Conservation (phyloP, 2,888 invertebrate genomes). For the Folsomia manolachei region DNA sequence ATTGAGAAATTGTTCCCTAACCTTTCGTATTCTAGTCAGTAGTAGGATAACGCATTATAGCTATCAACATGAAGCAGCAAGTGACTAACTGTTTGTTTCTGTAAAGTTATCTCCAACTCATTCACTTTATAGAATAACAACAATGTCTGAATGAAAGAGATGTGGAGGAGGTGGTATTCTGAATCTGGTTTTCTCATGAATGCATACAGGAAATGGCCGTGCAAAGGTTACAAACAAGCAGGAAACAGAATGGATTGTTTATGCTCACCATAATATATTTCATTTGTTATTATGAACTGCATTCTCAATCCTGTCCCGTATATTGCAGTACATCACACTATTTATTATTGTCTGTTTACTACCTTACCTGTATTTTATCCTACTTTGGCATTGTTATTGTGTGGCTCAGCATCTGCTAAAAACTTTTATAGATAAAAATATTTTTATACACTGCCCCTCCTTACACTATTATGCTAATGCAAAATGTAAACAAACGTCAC, state of each 20-base stretch:
- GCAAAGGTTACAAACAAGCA: constrained; percentile 9
- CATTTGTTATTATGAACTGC: no score
- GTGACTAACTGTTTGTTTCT: no score
- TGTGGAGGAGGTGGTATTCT: not conserved
- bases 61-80: no score
- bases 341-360: no score
- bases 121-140: no score
- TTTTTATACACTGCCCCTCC: not conserved
- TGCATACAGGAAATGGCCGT: constrained; percentile 14
- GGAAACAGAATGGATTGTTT: constrained; percentile 3
- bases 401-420: not conserved
- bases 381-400: not conserved
- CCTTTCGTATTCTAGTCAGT: not conserved
- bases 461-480: not conserved
- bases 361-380: not conserved
- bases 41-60: no score
- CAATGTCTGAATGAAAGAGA: not conserved
- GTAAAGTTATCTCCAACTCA: not conserved
- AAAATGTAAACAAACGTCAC: not conserved
- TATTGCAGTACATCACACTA: no score
- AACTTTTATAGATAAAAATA: not conserved
- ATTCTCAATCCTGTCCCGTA: no score
- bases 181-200: not conserved
- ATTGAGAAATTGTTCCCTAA: not conserved
- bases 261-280: no score